phyloP scores from a whole-genome alignment of 2,888 invertebrate genomes.

The Phalera bucephala region DNA sequence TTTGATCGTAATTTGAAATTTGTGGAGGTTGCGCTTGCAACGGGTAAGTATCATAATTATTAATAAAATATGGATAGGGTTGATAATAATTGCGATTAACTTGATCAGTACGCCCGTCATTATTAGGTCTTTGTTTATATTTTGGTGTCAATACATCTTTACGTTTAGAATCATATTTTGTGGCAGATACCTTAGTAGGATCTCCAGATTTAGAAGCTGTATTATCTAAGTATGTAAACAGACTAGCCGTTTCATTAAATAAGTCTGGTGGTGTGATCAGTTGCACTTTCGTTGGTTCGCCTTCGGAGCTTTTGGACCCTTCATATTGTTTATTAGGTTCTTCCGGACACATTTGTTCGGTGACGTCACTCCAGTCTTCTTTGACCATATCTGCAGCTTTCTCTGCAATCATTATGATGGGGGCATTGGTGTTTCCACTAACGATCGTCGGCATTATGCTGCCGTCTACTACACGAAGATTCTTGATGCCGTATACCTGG shows the following conservation, averaged over 20 bases:
- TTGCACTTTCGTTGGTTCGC: conserved; percentile 25
- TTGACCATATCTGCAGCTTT: conserved; percentile 92
- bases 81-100: conserved; percentile 11
- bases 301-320: conserved; percentile 30
- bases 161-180: conserved; percentile 1
- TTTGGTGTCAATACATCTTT: not conserved
- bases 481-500: conserved; percentile 85
- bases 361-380: conserved; percentile 82
- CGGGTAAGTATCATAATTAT: conserved; percentile 6
- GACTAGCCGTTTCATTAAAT: conserved; percentile 55
- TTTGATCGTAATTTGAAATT: conserved; percentile 1
- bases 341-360: conserved; percentile 34
- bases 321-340: conserved; percentile 16
- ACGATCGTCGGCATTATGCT: conserved; percentile 92
- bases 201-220: not conserved
- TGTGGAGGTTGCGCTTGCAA: conserved; percentile 3
- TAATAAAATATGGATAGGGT: conserved; percentile 7
- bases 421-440: conserved; percentile 92
- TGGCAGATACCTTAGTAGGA: not conserved
- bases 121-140: conserved; percentile 13
- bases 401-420: conserved; percentile 92
- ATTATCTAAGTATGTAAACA: conserved; percentile 48
- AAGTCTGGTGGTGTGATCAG: conserved; percentile 36
- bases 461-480: conserved; percentile 90
- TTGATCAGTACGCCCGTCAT: conserved; percentile 4